A percentile compares a stretch with the other conserved stretches of the same genome.
phyloP scores from a whole-genome alignment of 2,797 vertebrate genomes.

The Crocidura indochinensis region DNA sequence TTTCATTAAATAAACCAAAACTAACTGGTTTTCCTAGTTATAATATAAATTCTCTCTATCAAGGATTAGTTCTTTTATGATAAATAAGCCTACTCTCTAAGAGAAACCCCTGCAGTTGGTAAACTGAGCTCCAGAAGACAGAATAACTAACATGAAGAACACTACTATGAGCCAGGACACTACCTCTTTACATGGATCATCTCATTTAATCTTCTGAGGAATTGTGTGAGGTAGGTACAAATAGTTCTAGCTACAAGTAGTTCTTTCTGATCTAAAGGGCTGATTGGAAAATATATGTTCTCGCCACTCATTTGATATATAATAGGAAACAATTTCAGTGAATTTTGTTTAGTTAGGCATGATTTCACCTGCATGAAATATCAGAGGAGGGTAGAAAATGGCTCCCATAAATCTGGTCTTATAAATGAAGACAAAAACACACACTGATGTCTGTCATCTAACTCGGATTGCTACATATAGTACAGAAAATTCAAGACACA shows the following conservation, averaged over 20 bases:
- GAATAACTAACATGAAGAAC: background rate
- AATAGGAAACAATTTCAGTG: constrained; percentile 14
- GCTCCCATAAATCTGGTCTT: background rate
- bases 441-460: background rate
- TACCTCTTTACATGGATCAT: background rate
- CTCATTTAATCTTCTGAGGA: constrained; percentile 4
- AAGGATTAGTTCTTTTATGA: background rate
- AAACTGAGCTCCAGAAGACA: constrained; percentile 14
- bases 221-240: constrained; percentile 20
- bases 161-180: constrained; percentile 6
- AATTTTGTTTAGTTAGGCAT: constrained; percentile 1
- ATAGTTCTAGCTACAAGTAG: constrained; percentile 16
- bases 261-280: constrained; percentile 2
- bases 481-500: background rate
- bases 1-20: background rate
- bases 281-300: constrained; percentile 67
- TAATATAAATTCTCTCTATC: background rate
- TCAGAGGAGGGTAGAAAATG: constrained; percentile 20
- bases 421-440: background rate
- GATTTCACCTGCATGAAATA: constrained; percentile 56
- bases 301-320: constrained; percentile 13
- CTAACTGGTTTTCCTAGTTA: background rate
- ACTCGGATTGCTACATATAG: background rate
- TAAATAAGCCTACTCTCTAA: constrained; percentile 17
- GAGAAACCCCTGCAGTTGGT: constrained; percentile 35